Percentiles rank a stretch among this genome's conserved stretches.
Evolutionary conservation across 1,140 invertebrate genomes (phyloP).

Genomic region (Ladona fulva): DNA sequence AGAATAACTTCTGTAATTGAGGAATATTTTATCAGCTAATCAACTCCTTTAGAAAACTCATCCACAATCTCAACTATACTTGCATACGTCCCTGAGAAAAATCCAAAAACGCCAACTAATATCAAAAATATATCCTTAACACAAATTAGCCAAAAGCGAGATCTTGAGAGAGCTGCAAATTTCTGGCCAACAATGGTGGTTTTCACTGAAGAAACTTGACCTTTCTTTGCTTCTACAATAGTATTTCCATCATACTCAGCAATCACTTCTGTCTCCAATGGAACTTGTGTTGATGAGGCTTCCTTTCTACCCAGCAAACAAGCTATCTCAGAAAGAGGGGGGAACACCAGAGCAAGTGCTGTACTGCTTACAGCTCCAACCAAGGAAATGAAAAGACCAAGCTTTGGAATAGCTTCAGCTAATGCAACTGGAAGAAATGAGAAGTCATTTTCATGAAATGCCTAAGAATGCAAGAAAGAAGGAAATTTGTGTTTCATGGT

Average conservation of each 20-base stretch:
- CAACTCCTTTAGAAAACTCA: conserved; percentile 10
- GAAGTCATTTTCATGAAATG: not conserved
- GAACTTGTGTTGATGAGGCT: conserved; percentile 27
- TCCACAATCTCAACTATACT: conserved; percentile 52
- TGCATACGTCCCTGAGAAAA: conserved; percentile 62
- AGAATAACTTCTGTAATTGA: too few relatives aligned
- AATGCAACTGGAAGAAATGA: conserved; percentile 55
- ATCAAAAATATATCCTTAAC: conserved; percentile 56
- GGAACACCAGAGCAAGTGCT: conserved; percentile 76
- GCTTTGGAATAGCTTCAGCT: conserved; percentile 69
- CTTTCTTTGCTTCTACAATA: not conserved
- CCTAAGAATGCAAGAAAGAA: too few relatives aligned
- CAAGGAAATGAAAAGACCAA: conserved; percentile 81
- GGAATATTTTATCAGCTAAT: not conserved
- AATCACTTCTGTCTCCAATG: conserved; percentile 22
- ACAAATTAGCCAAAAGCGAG: conserved; percentile 29
- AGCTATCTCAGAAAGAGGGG: conserved; percentile 69
- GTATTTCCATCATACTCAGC: conserved; percentile 26
- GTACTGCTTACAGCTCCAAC: conserved; percentile 83
- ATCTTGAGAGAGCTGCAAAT: not conserved
- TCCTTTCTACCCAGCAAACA: conserved; percentile 40
- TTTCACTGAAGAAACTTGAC: not conserved
- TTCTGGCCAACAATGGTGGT: not conserved
- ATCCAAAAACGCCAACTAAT: conserved; percentile 57
- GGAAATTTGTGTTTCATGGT: too few relatives aligned